phyloP scores from a whole-genome alignment of 2,888 invertebrate genomes.

The Meteorus cinctellus region DNA sequence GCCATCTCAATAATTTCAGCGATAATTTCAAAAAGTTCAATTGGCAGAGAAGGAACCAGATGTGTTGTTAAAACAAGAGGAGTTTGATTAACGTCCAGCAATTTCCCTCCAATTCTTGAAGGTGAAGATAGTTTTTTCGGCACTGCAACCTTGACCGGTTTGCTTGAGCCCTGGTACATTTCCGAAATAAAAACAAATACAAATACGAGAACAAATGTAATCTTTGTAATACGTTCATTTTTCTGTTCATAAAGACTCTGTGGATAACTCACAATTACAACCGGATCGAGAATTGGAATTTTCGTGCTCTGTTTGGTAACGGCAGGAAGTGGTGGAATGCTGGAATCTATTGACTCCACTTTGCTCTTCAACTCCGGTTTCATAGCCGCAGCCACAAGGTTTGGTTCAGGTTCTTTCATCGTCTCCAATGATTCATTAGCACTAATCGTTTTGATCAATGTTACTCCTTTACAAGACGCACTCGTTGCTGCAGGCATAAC shows the following conservation, averaged over 20 bases:
- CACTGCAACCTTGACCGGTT: conserved; percentile 57
- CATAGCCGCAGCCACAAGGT: conserved; percentile 17
- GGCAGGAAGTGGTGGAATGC: conserved; percentile 36
- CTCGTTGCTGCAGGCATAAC: background rate
- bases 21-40: conserved; percentile 62
- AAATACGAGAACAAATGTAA: background rate
- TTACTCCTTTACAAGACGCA: background rate
- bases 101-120: conserved; percentile 6
- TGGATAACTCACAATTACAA: conserved; percentile 41
- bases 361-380: background rate
- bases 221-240: background rate
- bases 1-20: conserved; percentile 62
- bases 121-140: conserved; percentile 50
- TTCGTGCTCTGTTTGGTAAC: conserved; percentile 29
- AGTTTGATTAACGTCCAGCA: conserved; percentile 49
- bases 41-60: conserved; percentile 65
- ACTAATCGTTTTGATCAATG: conserved; percentile 18
- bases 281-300: conserved; percentile 41
- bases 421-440: conserved; percentile 32
- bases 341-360: conserved; percentile 26
- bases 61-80: conserved; percentile 64
- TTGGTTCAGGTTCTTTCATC: background rate
- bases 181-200: background rate
- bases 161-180: conserved; percentile 46
- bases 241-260: background rate